Conservation (phyloP, 2,888 invertebrate species). For the Microchrysa polita region DNA sequence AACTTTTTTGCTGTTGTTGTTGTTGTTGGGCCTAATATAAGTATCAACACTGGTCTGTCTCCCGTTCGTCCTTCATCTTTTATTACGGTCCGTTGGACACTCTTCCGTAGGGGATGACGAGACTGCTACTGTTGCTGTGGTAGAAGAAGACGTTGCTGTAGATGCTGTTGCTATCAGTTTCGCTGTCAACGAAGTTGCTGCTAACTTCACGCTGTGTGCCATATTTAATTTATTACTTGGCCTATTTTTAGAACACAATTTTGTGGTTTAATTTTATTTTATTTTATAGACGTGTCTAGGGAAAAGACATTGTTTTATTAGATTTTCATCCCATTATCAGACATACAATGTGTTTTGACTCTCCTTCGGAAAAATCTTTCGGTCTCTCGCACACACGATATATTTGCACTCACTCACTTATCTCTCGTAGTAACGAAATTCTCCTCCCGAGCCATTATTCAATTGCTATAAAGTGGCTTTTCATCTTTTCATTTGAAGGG, state of each 20-base stretch:
- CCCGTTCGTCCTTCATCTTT: slow-evolving; percentile 43
- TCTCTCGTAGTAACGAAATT: slow-evolving; percentile 13
- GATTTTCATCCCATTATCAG: slow-evolving; percentile 40
- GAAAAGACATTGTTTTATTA: slow-evolving; percentile 29
- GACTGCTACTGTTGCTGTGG: slow-evolving; percentile 21
- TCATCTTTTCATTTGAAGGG: background rate
- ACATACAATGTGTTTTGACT: background rate
- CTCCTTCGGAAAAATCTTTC: background rate
- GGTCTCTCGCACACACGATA: slow-evolving; percentile 26
- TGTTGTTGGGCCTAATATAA: background rate
- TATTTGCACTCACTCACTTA: slow-evolving; percentile 23
- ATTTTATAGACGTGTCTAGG: slow-evolving; percentile 34
- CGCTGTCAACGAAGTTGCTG: slow-evolving; percentile 11
- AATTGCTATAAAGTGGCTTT: slow-evolving; percentile 17
- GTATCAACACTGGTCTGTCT: slow-evolving; percentile 39
- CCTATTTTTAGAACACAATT: slow-evolving; percentile 44
- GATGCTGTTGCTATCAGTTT: slow-evolving; percentile 12
- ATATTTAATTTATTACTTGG: slow-evolving; percentile 39
- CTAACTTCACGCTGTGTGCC: slow-evolving; percentile 1
- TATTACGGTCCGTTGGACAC: slow-evolving; percentile 30
- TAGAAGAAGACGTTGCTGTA: slow-evolving; percentile 9
- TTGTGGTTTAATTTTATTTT: slow-evolving; percentile 41
- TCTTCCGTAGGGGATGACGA: background rate
- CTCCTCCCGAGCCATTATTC: slow-evolving; percentile 1
- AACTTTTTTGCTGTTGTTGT: slow-evolving; percentile 24